Conservation (phyloP, 2,888 invertebrate species). For the Ormia ochracea region DNA sequence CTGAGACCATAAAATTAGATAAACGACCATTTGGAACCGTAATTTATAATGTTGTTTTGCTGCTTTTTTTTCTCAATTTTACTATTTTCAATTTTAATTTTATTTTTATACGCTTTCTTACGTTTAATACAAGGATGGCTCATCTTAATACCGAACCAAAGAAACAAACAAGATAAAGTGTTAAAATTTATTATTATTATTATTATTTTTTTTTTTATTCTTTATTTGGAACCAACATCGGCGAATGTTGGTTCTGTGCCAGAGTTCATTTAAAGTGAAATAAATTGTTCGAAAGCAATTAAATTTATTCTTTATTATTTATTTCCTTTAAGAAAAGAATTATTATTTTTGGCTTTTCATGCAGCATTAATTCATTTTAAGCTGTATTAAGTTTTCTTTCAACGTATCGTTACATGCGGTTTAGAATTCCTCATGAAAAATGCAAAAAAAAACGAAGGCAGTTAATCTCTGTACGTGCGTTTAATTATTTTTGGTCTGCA, state of each 20-base stretch:
- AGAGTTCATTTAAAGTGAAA: constrained; percentile 16
- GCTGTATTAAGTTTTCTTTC: background rate
- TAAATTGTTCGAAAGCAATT: constrained; percentile 36
- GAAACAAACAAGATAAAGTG: constrained; percentile 42
- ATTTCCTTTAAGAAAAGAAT: constrained; percentile 15
- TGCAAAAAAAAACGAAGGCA: background rate
- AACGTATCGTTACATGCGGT: constrained; percentile 16
- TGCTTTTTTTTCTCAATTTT: background rate
- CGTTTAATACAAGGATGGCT: background rate
- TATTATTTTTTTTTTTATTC: background rate
- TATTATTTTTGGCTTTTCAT: constrained; percentile 5
- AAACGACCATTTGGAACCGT: constrained; percentile 57
- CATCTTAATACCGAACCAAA: background rate
- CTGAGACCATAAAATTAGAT: constrained; percentile 57
- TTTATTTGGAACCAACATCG: constrained; percentile 1
- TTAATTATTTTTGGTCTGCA: no score
- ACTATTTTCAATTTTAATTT: background rate
- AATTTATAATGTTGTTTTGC: constrained; percentile 55
- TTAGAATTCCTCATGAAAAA: background rate
- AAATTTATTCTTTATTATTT: constrained; percentile 20
- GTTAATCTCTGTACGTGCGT: no score
- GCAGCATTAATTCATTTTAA: background rate
- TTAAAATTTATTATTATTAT: constrained; percentile 41
- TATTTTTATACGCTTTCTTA: constrained; percentile 13
- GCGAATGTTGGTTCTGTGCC: constrained; percentile 38